These are phyloP conservation scores for Peromyscus nudipes DNA, from an alignment of 2,797 vertebrate species.

Conservation along the genomic window DNA sequence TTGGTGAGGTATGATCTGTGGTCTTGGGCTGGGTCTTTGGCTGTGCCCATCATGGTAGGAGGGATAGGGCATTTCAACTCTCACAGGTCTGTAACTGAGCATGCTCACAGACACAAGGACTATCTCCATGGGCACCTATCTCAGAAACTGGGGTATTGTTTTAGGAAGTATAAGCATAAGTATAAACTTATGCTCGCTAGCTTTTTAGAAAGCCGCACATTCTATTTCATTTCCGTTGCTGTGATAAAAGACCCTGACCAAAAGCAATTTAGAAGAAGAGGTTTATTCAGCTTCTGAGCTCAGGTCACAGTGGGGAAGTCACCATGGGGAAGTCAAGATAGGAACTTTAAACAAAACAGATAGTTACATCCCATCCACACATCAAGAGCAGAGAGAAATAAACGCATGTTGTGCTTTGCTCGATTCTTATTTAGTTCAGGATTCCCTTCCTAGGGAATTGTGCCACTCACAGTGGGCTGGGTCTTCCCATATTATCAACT, in stretches of 20 bases:
- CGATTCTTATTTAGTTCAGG: background rate
- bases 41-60: background rate
- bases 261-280: background rate
- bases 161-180: background rate
- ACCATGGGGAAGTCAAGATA: background rate
- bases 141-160: background rate
- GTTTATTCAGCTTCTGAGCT: background rate
- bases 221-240: background rate
- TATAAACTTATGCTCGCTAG: background rate
- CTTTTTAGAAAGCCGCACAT: background rate
- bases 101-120: no score
- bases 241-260: background rate
- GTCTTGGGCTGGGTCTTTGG: background rate
- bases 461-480: background rate
- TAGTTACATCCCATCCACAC: background rate
- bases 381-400: background rate
- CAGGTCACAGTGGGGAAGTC: background rate
- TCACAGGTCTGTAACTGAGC: background rate
- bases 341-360: background rate
- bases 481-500: background rate
- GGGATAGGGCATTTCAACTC: no score
- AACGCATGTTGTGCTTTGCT: background rate
- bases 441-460: background rate
- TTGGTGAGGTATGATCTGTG: background rate
- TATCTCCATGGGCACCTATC: background rate